Base-by-base conservation (phyloP, 1,140 invertebrate species). In the Heterodera carotae region DNA sequence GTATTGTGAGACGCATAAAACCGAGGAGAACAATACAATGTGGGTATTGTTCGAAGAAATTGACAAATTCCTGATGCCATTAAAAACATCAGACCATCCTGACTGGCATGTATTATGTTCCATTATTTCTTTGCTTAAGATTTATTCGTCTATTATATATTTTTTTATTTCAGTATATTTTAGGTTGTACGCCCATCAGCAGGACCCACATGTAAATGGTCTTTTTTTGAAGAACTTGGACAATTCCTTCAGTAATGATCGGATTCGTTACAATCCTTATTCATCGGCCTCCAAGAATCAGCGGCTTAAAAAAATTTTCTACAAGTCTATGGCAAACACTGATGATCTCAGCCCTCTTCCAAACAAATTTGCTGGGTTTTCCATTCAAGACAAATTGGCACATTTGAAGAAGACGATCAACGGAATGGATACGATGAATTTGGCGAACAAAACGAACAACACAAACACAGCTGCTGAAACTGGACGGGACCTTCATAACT, bases 301-400 rank as follows among this genome's bases (percentile, higher is more conserved):
- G 4, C 8, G 62, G 33, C 33, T 66, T 29, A 34, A 22, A 5
- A 66, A 66, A 66, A 66, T 66, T 31, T 27, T 66, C 62, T 66
- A 66, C 62, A 66, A 34, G 22, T 66, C 62, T 12, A 6, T 34
- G 62, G 12, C 62, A 66, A 66, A 29, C 62, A 34, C 15, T 66
- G 62, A 66, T 4, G 29, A 31, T 29, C 62, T 66, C 62, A 66
- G 62, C 22, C 62, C 62, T 12, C 10, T 66, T 31, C 62, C 62
- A n/a, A 66, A 34, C 27, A 66, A 66, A 34, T 66, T 31, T 34
- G 62, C 29, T 22, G 62, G 62, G 15, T 66, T 31, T 66, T 15
- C 29, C 62, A 66, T 66, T 6, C 29, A 66, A 6, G 62, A 66
- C 6, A 66, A 66, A 34, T 66, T 66, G 62, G 33, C 27, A 3